Evolutionary conservation across 2,113 vertebrate genomes (phyloP).

Genomic region (Sylvicapra grimmia): DNA sequence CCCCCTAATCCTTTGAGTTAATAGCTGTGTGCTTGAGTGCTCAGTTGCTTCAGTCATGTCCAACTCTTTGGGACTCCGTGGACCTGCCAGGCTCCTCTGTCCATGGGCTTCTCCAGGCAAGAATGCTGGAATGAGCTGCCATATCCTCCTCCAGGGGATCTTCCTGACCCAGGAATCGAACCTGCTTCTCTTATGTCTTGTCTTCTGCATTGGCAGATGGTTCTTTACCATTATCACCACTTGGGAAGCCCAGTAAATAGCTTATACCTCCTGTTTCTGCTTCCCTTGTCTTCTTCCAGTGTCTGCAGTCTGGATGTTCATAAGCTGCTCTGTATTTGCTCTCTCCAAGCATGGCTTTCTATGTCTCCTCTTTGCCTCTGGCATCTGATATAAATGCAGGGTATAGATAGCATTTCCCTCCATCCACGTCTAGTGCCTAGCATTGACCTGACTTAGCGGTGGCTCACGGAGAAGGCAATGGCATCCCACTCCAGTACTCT

Average conservation of each 20-base stretch:
- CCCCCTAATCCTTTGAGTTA: background rate
- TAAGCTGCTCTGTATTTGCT: background rate
- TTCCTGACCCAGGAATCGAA: background rate
- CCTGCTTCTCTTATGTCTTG: background rate
- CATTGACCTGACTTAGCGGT: background rate
- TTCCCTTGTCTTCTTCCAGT: background rate
- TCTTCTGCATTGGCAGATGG: background rate
- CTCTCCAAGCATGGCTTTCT: background rate
- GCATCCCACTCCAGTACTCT: too few species aligned
- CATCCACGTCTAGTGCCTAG: fast-evolving
- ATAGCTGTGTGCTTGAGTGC: background rate
- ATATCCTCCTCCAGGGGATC: background rate
- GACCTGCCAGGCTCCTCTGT: background rate
- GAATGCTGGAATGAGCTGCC: background rate
- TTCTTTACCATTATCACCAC: background rate
- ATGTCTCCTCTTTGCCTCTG: background rate
- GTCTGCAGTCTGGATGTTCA: background rate
- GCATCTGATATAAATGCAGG: background rate
- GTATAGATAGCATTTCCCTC: background rate
- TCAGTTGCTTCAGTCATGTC: fast-evolving
- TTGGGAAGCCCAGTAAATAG: background rate
- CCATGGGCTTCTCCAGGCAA: background rate
- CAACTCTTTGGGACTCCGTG: fast-evolving
- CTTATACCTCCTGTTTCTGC: background rate
- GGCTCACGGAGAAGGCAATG: background rate